phyloP scores from a whole-genome alignment of 2,888 invertebrate species.

The Candidula unifasciata region DNA sequence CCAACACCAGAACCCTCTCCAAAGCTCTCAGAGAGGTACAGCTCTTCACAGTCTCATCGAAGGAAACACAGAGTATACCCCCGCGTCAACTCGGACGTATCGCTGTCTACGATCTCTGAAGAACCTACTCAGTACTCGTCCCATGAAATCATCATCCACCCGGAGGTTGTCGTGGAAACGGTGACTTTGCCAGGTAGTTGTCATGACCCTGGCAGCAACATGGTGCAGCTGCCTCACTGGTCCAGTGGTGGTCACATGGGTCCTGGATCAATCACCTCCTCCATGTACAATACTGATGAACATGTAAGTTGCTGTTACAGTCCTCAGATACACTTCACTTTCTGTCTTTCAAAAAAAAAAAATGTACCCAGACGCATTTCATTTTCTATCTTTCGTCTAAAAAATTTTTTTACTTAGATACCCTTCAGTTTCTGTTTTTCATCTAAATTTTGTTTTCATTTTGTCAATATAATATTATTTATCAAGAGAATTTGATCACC shows the following conservation, averaged over 20 bases:
- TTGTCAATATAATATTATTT: too few species aligned
- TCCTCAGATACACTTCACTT: not conserved
- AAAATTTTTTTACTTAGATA: too few species aligned
- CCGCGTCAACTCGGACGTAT: conserved; percentile 75
- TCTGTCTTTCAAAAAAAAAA: too few species aligned
- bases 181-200: conserved; percentile 74
- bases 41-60: conserved; percentile 49
- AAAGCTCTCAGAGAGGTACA: conserved; percentile 59
- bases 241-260: conserved; percentile 49
- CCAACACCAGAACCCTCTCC: conserved; percentile 85
- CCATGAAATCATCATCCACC: conserved; percentile 89
- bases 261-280: conserved; percentile 2
- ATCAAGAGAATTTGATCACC: not conserved
- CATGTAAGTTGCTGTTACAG: conserved; percentile 12
- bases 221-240: conserved; percentile 49
- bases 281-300: conserved; percentile 39
- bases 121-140: conserved; percentile 82
- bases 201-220: conserved; percentile 42
- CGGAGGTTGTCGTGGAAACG: conserved; percentile 93
- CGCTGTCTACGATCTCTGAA: conserved; percentile 95
- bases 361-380: too few species aligned
- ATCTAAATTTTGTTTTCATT: not conserved
- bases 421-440: not conserved
- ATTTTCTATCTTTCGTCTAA: not conserved
- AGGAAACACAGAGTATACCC: conserved; percentile 66